These are phyloP conservation scores for Oplegnathus fasciatus DNA, from an alignment of 2,113 vertebrate genomes.

Conservation along the genomic window DNA sequence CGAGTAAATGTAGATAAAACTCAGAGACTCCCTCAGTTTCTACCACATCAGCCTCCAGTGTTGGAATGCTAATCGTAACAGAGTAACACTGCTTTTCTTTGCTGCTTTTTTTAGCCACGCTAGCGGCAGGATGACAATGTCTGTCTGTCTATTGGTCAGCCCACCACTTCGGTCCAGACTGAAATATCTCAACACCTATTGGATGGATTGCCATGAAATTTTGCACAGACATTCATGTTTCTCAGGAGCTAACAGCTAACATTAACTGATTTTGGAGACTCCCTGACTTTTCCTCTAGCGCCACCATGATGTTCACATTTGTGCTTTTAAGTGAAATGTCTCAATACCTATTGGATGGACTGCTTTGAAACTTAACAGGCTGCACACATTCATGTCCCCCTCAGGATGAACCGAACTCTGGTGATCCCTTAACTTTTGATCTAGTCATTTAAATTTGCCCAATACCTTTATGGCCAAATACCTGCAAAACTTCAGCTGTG, in stretches of 20 bases:
- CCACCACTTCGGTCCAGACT: background rate
- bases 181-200: background rate
- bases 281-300: no score
- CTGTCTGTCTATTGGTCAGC: background rate
- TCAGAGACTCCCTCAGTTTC: slow-evolving; percentile 11
- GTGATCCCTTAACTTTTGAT: background rate
- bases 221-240: background rate
- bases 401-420: background rate
- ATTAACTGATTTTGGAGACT: background rate
- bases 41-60: slow-evolving; percentile 1
- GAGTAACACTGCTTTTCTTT: background rate
- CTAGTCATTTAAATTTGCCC: background rate
- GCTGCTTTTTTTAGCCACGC: background rate
- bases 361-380: background rate
- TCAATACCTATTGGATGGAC: background rate
- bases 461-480: background rate
- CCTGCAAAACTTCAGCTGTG: background rate
- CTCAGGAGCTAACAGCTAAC: background rate
- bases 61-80: background rate
- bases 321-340: background rate
- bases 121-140: background rate
- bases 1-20: slow-evolving; percentile 11
- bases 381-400: no score
- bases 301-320: background rate
- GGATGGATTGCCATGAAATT: no score